These are phyloP conservation scores for Brassicogethes aeneus DNA, from an alignment of 2,888 invertebrate species.

Conservation along the genomic window DNA sequence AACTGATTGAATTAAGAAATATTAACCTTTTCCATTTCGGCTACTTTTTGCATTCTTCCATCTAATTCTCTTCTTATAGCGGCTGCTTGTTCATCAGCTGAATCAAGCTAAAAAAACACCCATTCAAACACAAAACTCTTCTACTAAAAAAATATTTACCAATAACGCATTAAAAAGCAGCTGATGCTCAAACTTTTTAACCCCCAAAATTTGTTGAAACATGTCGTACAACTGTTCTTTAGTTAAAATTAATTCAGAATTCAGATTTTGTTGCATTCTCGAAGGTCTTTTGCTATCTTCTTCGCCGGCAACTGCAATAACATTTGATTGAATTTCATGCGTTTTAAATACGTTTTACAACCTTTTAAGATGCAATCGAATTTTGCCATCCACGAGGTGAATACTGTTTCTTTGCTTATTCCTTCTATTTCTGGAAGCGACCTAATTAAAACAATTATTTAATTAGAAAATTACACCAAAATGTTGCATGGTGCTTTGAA, in stretches of 20 bases:
- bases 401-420: constrained; percentile 95
- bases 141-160: constrained; percentile 42
- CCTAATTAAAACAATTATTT: constrained; percentile 44
- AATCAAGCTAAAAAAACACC: constrained; percentile 70
- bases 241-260: constrained; percentile 89
- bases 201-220: constrained; percentile 97
- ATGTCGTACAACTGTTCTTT: constrained; percentile 99
- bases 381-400: constrained; percentile 99
- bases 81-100: constrained; percentile 98
- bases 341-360: no score
- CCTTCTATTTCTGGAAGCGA: constrained; percentile 99
- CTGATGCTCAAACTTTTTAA: constrained; percentile 99
- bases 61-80: constrained; percentile 97
- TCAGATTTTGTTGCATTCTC: constrained; percentile 80
- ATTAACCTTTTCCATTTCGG: constrained; percentile 90
- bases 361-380: constrained; percentile 98
- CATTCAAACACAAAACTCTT: background rate
- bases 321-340: background rate
- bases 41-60: constrained; percentile 92
- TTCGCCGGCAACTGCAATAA: constrained; percentile 55
- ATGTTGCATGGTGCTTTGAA: no score
- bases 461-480: constrained; percentile 1
- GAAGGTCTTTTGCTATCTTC: constrained; percentile 82
- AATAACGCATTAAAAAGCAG: constrained; percentile 96
- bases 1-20: background rate